These are phyloP conservation scores for Peromyscus nudipes DNA, from an alignment of 2,797 vertebrate genomes.

Conservation along the genomic window DNA sequence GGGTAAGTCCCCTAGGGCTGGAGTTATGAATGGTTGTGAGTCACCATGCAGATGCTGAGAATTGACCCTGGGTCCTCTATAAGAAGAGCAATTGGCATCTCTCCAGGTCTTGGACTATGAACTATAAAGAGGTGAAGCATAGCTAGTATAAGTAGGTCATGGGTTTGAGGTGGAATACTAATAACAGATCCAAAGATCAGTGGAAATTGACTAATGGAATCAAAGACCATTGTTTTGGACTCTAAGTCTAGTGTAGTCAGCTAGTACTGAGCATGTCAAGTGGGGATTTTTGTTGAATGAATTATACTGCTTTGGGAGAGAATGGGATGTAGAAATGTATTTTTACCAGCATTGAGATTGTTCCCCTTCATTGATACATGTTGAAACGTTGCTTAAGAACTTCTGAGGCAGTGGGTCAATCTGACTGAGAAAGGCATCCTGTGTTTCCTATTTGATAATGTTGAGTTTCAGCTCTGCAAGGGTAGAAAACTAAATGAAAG, in stretches of 20 bases:
- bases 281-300: not conserved
- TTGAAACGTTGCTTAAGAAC: not conserved
- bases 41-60: not conserved
- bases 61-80: not conserved
- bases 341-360: not conserved
- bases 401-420: not conserved
- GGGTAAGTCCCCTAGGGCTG: too few relatives aligned
- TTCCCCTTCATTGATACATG: not conserved
- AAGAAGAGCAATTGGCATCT: not conserved
- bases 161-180: not conserved
- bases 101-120: not conserved
- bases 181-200: slow-evolving; percentile 7
- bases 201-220: not conserved
- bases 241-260: not conserved
- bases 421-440: not conserved
- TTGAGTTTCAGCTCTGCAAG: not conserved
- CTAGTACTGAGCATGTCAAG: not conserved
- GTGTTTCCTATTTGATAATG: not conserved
- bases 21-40: not conserved
- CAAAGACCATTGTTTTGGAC: not conserved
- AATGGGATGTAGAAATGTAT: not conserved
- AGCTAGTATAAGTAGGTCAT: not conserved
- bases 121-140: not conserved
- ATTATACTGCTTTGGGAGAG: not conserved
- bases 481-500: slow-evolving; percentile 16